Base-by-base conservation (phyloP, 2,888 invertebrate species). In the Drosophila antonietae region DNA sequence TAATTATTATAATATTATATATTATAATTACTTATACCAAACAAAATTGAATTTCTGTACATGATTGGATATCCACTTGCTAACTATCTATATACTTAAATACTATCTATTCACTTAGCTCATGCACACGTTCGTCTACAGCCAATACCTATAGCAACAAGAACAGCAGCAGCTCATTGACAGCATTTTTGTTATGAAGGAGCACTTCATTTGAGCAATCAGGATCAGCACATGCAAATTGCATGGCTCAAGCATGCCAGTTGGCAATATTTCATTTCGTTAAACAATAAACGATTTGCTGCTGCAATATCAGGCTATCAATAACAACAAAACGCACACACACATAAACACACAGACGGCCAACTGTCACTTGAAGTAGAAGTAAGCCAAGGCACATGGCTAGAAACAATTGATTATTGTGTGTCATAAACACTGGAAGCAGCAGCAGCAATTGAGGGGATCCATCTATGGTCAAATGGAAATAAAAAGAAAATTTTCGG, bases 401-500 rank as follows among this genome's bases (percentile, higher is more conserved):
- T 76, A 80, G 74, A 80, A 90, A 84, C 90, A 84, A 84, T 84
- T 90, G 90, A 84, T 86, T 90, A 88, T 84, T 90, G 78, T 86
- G 57, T 82, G 84, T 86, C 84, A 88, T 88, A 84, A 90, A 86
- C 83, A 84, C 70, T 39, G 76, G 23, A 58, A 49, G 37, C 58
- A 46, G 18, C 55, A 18, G 28, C 35, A 37, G 41, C 39, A 39
- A 43, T 35, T 44, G 41, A 44, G 53, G 35, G 52, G 43, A 68
- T 35, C 59, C 41, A 67, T 68, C 75, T 53, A 68, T 41, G 75
- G 68, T 75, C 61, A 55, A 79, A 59, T 70, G 67, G 70, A 73
- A 69, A 67, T 64, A 66, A 60, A 69, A 76, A 69, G 46, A 69
- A 83, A 63, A 55, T 82, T 53, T 68, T 73, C 23, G 63, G 56